Evolutionary conservation across 2,888 invertebrate genomes (phyloP).

Genomic region (Drosophila putrida): DNA sequence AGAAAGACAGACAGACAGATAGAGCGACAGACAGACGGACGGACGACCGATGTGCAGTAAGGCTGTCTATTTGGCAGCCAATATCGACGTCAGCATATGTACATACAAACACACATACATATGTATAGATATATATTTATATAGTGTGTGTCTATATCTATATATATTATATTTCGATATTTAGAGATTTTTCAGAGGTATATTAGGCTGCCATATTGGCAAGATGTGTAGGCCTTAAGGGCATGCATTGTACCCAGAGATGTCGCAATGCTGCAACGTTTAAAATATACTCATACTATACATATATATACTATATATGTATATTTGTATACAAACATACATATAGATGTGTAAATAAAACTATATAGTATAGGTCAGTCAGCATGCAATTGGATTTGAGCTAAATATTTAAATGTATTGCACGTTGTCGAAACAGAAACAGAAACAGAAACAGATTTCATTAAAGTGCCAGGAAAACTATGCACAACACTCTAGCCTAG

Average conservation of each 20-base stretch:
- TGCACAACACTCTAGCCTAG: slow-evolving; percentile 38
- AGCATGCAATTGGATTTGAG: slow-evolving; percentile 19
- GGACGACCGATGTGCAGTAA: slow-evolving; percentile 48
- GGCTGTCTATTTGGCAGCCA: slow-evolving; percentile 63
- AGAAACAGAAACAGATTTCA: slow-evolving; percentile 30
- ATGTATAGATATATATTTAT: neutral
- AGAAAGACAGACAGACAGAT: slow-evolving; percentile 6
- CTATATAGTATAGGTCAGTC: slow-evolving; percentile 2
- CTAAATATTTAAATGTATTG: slow-evolving; percentile 44
- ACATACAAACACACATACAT: slow-evolving; percentile 3
- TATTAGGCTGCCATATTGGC: slow-evolving; percentile 11
- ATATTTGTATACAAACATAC: slow-evolving; percentile 5
- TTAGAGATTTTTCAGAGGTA: neutral
- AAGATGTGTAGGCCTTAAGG: slow-evolving; percentile 40
- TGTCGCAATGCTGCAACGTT: slow-evolving; percentile 39
- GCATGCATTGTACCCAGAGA: slow-evolving; percentile 36
- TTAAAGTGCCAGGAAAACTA: slow-evolving; percentile 23
- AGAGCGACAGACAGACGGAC: slow-evolving; percentile 30
- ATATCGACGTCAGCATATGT: slow-evolving; percentile 63
- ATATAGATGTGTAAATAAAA: slow-evolving; percentile 7
- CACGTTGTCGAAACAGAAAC: slow-evolving; percentile 24
- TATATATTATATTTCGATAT: slow-evolving; percentile 10
- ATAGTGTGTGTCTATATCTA: too few relatives aligned
- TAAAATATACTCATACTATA: slow-evolving; percentile 13
- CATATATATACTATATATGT: slow-evolving; percentile 11